Evolutionary conservation across 1,140 invertebrate species (phyloP), one percentile per base, ranked within the genome.

Genomic region (Danaus plexippus): DNA sequence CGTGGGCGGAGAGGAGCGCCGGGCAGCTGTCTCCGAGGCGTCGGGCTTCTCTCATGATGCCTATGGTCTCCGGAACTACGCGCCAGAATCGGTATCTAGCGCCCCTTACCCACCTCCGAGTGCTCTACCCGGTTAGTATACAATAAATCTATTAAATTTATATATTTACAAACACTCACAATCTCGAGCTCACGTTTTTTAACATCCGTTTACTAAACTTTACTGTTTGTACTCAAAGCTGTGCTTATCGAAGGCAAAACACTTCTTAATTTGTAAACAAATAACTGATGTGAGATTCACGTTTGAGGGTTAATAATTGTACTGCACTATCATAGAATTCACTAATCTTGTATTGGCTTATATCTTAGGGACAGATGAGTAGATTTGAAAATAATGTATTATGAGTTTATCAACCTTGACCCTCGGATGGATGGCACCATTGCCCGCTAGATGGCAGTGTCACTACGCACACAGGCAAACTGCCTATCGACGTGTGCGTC

Each of bases 21-120:
- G 92, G 49, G 90, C 92, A 12, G 90, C 90, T 44, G 93, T 93
- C 60, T 89, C 89, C n/a, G 90, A 88, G 54, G 87, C 89, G 13
- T 88, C 89, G 22, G 88, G 90, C 55, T 94, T 94, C 82, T 89
- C 91, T 3, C 92, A 94, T 72, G 92, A 94, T 66, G 89, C 92
- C 18, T 95, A 95, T 77, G 90, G 91, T 9, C 89, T 94, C 9
- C 89, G 93, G 66, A 94, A 92, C 85, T 95, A 94, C 71, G 90
- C 90, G 13, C 90, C 93, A 1, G 93, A 94, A 68, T 89, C 92
- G 10, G 92, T 94, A 57, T 91, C 92, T 12, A 92, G 93, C 56
- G 92, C 92, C 60, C 92, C 93, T 1, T 95, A 95, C 69, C 92
- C 93, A 69, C 92, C 93, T 77, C 91, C 93, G 91, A 93, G 93